Evolutionary conservation across 1,140 invertebrate species (phyloP).

Genomic region (Diabrotica undecimpunctata): DNA sequence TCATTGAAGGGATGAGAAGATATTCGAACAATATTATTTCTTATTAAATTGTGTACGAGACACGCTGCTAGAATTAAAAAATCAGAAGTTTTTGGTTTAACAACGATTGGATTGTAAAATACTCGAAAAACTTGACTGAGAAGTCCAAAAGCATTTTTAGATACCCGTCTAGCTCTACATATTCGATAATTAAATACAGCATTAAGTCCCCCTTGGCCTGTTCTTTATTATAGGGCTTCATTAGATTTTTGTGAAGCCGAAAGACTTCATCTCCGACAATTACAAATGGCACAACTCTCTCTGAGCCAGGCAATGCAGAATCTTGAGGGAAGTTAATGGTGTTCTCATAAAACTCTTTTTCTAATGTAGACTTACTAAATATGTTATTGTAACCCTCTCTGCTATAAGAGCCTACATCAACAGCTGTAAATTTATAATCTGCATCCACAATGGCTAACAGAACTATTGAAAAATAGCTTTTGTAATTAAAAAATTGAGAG

Average conservation of each 20-base stretch:
- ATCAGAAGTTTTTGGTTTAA: background rate
- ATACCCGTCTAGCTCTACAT: conserved; percentile 40
- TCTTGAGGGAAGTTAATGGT: conserved; percentile 11
- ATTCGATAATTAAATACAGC: conserved; percentile 51
- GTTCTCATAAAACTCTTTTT: background rate
- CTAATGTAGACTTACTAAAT: conserved; percentile 22
- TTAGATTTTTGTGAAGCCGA: conserved; percentile 33
- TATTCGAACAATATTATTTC: too few relatives aligned
- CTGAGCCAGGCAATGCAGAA: too few relatives aligned
- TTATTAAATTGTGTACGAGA: conserved; percentile 36
- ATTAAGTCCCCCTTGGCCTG: conserved; percentile 26
- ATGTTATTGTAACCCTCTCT: conserved; percentile 45
- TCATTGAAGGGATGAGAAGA: too few relatives aligned
- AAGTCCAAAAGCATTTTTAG: conserved; percentile 49
- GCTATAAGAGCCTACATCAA: conserved; percentile 50
- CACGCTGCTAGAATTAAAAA: conserved; percentile 23
- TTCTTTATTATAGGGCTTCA: conserved; percentile 29
- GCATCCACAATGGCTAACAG: too few relatives aligned
- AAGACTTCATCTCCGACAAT: conserved; percentile 39
- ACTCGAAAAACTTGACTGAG: conserved; percentile 40
- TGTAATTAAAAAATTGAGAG: too few relatives aligned
- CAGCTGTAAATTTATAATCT: conserved; percentile 48
- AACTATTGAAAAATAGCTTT: too few relatives aligned
- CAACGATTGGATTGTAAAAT: conserved; percentile 18
- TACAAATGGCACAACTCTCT: too few relatives aligned